Evolutionary conservation across 2,888 invertebrate genomes (phyloP).

Genomic region (Ochropleura plecta): DNA sequence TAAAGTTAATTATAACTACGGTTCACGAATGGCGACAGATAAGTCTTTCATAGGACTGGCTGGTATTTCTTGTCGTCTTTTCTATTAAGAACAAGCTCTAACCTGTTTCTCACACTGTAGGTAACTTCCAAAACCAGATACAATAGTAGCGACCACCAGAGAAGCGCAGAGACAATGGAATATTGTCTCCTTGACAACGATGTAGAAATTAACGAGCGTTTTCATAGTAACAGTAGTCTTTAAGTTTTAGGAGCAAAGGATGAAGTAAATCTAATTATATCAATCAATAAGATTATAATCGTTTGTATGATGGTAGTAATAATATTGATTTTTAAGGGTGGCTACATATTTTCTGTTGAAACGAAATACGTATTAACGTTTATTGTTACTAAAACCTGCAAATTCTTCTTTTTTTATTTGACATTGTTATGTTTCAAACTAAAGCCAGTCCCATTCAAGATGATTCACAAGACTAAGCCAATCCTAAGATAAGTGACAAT

Average conservation of each 20-base stretch:
- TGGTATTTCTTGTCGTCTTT: background rate
- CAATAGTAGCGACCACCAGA: background rate
- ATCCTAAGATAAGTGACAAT: constrained; percentile 64
- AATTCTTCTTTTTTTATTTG: background rate
- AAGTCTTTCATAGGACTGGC: constrained; percentile 46
- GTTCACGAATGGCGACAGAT: constrained; percentile 59
- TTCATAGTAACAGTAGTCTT: background rate
- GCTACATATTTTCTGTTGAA: background rate
- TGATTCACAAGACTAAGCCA: constrained; percentile 62
- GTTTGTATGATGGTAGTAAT: background rate
- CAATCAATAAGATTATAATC: background rate
- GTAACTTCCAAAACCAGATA: background rate
- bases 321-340: background rate
- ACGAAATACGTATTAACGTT: background rate
- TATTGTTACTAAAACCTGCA: background rate
- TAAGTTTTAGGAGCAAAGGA: background rate
- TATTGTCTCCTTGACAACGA: background rate
- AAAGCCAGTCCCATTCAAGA: constrained; percentile 47
- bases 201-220: background rate
- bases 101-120: background rate
- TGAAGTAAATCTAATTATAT: background rate
- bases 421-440: background rate
- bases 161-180: background rate
- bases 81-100: background rate
- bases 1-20: constrained; percentile 54